A percentile compares a stretch with the other conserved stretches of the same genome.
Evolutionary conservation across 2,888 invertebrate species (phyloP).

Genomic region (Eledone cirrhosa): DNA sequence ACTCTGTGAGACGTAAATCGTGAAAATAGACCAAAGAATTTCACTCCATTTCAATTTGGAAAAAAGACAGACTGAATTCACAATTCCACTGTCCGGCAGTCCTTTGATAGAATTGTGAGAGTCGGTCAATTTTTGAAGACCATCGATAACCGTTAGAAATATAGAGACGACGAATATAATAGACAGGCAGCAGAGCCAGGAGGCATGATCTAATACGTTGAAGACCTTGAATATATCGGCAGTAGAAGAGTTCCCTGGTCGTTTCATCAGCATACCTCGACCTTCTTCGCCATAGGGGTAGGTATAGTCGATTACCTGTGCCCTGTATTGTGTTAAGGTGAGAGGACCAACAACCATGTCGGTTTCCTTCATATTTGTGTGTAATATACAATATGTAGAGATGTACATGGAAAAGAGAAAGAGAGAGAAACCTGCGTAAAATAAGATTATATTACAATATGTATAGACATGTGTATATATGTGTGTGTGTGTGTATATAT

Average conservation of each 20-base stretch:
- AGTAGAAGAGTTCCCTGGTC: conserved; percentile 37
- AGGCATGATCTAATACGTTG: conserved; percentile 42
- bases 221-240: conserved; percentile 49
- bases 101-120: conserved; percentile 1
- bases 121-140: conserved; percentile 29
- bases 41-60: conserved; percentile 4
- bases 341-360: conserved; percentile 48
- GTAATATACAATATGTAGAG: no score
- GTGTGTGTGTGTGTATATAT: no score
- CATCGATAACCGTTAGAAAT: conserved; percentile 40
- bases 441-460: no score
- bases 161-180: conserved; percentile 43
- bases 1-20: conserved; percentile 7
- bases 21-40: conserved; percentile 5
- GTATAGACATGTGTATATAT: no score
- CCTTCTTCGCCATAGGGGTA: conserved; percentile 49
- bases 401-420: no score
- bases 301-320: conserved; percentile 41
- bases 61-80: background rate
- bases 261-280: conserved; percentile 47
- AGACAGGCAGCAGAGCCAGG: conserved; percentile 45
- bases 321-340: conserved; percentile 42
- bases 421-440: no score
- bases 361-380: conserved; percentile 38
- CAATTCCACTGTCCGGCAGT: background rate